Conservation (phyloP, 1,140 invertebrate species). For the Drosophila saltans region DNA sequence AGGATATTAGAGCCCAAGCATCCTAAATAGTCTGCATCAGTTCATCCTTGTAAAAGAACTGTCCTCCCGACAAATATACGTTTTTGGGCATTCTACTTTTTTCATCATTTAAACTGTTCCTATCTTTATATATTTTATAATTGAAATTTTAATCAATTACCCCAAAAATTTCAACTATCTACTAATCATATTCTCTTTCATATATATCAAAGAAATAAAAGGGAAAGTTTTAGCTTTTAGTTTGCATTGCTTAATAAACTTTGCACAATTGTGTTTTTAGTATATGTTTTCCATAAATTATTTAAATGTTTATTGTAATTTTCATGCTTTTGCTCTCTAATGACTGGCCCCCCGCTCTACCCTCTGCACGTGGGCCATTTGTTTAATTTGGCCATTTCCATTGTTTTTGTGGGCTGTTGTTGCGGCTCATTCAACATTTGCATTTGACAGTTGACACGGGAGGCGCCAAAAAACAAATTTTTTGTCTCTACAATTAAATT, state of each 20-base stretch:
- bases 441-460: slow-evolving; percentile 65
- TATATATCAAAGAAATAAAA: no score
- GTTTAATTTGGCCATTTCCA: slow-evolving; percentile 30
- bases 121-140: no score
- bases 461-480: slow-evolving; percentile 28
- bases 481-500: slow-evolving; percentile 69
- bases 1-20: no score
- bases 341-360: not conserved
- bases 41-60: no score
- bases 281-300: slow-evolving; percentile 5
- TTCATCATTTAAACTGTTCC: no score
- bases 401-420: slow-evolving; percentile 41
- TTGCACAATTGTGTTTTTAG: not conserved
- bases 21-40: no score
- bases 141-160: no score
- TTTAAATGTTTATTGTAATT: slow-evolving; percentile 5
- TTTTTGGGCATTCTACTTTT: no score
- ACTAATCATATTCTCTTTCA: no score
- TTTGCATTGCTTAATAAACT: not conserved
- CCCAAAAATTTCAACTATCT: no score
- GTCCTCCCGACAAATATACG: no score
- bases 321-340: not conserved
- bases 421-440: slow-evolving; percentile 65
- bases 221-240: not conserved
- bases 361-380: slow-evolving; percentile 49